Percentiles rank a stretch among this genome's conserved stretches.
phyloP scores from a whole-genome alignment of 2,797 vertebrate genomes.

The Capromys pilorides region DNA sequence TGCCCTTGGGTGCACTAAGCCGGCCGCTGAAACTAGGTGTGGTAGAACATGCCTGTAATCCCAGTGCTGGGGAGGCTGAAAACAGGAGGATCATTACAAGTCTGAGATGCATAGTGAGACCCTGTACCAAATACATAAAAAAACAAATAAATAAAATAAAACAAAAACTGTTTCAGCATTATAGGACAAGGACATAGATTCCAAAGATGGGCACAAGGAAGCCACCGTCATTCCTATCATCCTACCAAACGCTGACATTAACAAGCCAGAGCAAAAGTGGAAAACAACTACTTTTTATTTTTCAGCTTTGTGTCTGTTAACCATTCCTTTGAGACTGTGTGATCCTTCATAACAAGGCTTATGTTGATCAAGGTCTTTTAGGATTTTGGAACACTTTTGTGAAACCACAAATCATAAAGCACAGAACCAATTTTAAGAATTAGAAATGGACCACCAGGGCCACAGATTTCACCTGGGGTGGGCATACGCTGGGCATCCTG shows the following conservation, averaged over 20 bases:
- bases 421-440: constrained; percentile 10
- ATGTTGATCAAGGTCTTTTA: neutral
- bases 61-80: no score
- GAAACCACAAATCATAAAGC: constrained; percentile 33
- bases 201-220: neutral
- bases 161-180: neutral
- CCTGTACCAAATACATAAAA: no score
- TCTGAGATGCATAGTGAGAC: no score
- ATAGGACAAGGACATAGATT: neutral
- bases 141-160: no score
- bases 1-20: no score
- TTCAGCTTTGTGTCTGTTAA: neutral
- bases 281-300: neutral
- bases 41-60: no score
- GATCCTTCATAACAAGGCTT: neutral
- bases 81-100: no score
- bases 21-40: no score
- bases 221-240: neutral
- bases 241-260: neutral
- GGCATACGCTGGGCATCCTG: neutral
- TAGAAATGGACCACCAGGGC: neutral
- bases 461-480: neutral
- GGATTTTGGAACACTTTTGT: constrained; percentile 13
- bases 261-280: neutral
- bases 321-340: neutral